phyloP scores from a whole-genome alignment of 92 coral and sea anemone species.

The Epizoanthus stellaris region DNA sequence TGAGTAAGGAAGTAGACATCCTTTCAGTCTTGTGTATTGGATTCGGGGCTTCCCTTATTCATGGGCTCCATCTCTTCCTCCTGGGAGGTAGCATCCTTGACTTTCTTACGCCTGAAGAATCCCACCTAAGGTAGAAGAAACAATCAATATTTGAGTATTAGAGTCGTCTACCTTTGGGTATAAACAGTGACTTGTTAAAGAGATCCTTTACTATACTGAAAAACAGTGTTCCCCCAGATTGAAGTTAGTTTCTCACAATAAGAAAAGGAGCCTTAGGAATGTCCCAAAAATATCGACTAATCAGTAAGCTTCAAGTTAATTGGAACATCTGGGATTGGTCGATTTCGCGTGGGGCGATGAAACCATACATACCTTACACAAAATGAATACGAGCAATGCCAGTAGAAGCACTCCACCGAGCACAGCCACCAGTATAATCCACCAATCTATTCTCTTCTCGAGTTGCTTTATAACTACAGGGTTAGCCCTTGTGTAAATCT shows the following conservation, averaged over 20 bases:
- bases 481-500: slow-evolving; percentile 59
- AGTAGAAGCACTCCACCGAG: slow-evolving; percentile 74
- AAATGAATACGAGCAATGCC: slow-evolving; percentile 43
- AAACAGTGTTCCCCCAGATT: too few species aligned
- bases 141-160: too few species aligned
- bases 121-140: slow-evolving; percentile 64
- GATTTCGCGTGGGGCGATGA: too few species aligned
- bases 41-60: slow-evolving; percentile 19
- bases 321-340: too few species aligned
- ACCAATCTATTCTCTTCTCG: slow-evolving; percentile 66
- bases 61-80: slow-evolving; percentile 66
- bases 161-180: too few species aligned
- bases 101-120: slow-evolving; percentile 84
- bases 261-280: neutral
- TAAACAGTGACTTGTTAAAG: too few species aligned
- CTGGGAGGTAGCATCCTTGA: slow-evolving; percentile 72
- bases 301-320: too few species aligned
- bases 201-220: too few species aligned
- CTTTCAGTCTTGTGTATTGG: neutral
- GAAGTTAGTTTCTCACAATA: neutral
- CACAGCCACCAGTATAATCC: slow-evolving; percentile 64
- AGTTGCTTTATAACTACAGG: slow-evolving; percentile 48
- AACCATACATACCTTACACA: slow-evolving; percentile 67
- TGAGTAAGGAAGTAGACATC: neutral
- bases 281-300: neutral